A percentile compares a stretch with the other conserved stretches of the same genome.
phyloP scores from a whole-genome alignment of 2,888 invertebrate species.

The Alloplasta piceator region DNA sequence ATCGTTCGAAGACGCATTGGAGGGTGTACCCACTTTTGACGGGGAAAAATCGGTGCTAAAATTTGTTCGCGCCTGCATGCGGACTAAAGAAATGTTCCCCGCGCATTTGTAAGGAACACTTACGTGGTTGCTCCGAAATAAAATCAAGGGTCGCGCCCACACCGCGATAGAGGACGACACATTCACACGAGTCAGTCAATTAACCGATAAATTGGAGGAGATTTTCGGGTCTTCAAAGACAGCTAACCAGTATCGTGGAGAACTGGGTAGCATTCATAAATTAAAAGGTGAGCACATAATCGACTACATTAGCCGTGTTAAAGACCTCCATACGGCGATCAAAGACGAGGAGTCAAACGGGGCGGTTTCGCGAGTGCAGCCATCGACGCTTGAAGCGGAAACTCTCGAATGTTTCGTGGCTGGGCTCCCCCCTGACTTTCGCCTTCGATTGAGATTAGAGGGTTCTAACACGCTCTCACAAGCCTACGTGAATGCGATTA shows the following conservation, averaged over 20 bases:
- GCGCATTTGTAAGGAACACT: constrained; percentile 13
- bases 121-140: constrained; percentile 19
- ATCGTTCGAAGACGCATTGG: constrained; percentile 22
- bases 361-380: neutral
- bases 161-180: constrained; percentile 48
- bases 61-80: constrained; percentile 38
- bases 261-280: constrained; percentile 32
- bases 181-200: neutral
- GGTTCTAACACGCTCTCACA: neutral
- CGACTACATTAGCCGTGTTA: constrained; percentile 51
- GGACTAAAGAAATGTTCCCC: constrained; percentile 14
- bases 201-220: constrained; percentile 27
- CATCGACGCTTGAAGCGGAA: constrained; percentile 10
- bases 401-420: constrained; percentile 34
- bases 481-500: constrained; percentile 17
- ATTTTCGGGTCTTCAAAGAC: constrained; percentile 26
- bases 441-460: constrained; percentile 33
- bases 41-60: constrained; percentile 20
- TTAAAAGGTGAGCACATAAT: constrained; percentile 36
- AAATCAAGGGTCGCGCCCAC: constrained; percentile 39
- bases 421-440: constrained; percentile 37
- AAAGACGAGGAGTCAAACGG: constrained; percentile 7
- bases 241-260: constrained; percentile 42
- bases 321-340: constrained; percentile 40
- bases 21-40: constrained; percentile 12